Base-by-base conservation (phyloP, 2,113 vertebrate species). In the Petaurus breviceps region DNA sequence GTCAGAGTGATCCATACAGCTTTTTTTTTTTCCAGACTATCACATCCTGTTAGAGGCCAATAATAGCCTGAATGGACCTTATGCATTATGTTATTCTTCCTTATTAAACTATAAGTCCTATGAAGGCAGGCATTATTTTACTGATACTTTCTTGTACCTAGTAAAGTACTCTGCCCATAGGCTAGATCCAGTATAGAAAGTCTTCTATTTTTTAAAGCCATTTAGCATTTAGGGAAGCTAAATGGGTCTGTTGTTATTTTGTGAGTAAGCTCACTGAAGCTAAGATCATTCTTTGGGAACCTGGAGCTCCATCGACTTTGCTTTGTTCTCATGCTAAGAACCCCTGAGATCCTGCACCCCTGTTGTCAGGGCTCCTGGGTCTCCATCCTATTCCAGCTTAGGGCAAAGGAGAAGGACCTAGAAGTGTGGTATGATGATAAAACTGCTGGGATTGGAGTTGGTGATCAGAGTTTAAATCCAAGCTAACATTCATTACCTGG, bases 201-300 rank as follows among this genome's bases (percentile, higher is more conserved):
- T 94, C 91, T 37, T 91, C 28, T 55, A 46, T 55, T 95, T 52
- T 51, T 37, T 51, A n/a, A 89, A 93, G 31, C 43, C 61, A 3
- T 51, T 47, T 84, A 55, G 68, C 54, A 3, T 51, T 47, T 84
- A 55, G 68, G 51, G 90, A 61, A 95, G 90, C 31, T 92, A 43
- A 3, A 3, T 47, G 28, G 90, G 49, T 46, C 23, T 96, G 24
- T 24, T 91, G 3, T 3, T 23, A 90, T 49, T 68, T 52, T 90
- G 9, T n/a, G 96, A 94, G 31, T 54, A 68, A 94, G 22, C 11
- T n/a, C 46, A 84, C 9, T 52, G 90, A 96, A 26, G 54, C 37
- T 19, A 37, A 90, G 92, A 51, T 25, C 31, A 3, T 43, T 51
- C 19, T 49, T 51, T 52, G 46, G 37, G 31, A 90, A 14, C 24